A percentile compares a stretch with the other conserved stretches of the same genome.
Conservation (phyloP, 2,797 vertebrate genomes). For the Bucorvus abyssinicus region DNA sequence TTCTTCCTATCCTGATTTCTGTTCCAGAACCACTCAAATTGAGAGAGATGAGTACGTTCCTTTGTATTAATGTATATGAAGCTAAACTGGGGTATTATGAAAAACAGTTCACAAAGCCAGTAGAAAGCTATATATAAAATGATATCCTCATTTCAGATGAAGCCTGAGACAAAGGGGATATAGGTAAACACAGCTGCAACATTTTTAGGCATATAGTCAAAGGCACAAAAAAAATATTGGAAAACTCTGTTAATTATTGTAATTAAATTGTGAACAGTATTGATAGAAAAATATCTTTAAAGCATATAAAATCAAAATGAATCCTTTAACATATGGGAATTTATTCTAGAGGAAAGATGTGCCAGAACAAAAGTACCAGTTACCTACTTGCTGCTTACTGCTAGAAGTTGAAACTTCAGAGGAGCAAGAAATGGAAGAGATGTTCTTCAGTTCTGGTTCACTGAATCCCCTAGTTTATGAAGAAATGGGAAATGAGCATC, state of each 20-base stretch:
- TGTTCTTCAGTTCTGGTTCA: background rate
- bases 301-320: conserved; percentile 73
- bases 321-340: conserved; percentile 20
- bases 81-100: conserved; percentile 75
- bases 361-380: background rate
- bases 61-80: conserved; percentile 64
- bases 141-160: conserved; percentile 79
- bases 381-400: background rate
- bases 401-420: background rate
- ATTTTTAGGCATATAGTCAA: conserved; percentile 81
- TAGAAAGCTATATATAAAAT: conserved; percentile 82
- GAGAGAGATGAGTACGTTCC: conserved; percentile 54
- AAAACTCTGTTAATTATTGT: conserved; percentile 83
- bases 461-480: background rate
- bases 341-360: background rate
- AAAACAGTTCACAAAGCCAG: conserved; percentile 81
- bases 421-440: background rate
- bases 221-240: conserved; percentile 81
- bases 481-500: background rate
- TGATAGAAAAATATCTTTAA: conserved; percentile 79
- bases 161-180: conserved; percentile 78
- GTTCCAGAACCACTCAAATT: conserved; percentile 66
- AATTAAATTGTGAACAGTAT: conserved; percentile 82
- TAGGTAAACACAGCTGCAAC: conserved; percentile 86
- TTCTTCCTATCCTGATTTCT: conserved; percentile 64